A percentile compares a stretch with the other conserved stretches of the same genome.
Conservation (phyloP, 2,888 invertebrate genomes). For the Branchellion lobata region DNA sequence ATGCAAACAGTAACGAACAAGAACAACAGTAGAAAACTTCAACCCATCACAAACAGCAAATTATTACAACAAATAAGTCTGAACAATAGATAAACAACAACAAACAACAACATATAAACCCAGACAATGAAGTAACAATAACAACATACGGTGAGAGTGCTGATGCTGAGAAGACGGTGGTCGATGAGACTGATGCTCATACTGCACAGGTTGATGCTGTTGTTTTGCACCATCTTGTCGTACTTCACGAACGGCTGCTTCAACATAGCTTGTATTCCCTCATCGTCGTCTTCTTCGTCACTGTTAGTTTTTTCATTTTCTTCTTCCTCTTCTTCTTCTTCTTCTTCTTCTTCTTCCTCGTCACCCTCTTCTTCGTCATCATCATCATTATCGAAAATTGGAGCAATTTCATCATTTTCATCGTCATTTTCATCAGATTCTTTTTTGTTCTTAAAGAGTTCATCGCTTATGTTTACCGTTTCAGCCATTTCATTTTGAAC, state of each 20-base stretch:
- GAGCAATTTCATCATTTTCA: background rate
- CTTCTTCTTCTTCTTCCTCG: background rate
- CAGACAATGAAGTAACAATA: background rate
- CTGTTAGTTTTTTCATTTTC: background rate
- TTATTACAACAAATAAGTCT: no score
- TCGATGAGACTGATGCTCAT: background rate
- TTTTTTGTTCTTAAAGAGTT: no score
- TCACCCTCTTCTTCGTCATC: background rate
- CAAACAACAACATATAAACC: background rate
- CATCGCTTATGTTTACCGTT: no score
- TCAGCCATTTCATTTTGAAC: no score
- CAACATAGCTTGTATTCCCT: background rate
- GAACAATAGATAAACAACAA: background rate
- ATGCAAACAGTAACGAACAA: no score
- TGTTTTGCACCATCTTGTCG: background rate
- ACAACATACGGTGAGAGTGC: background rate
- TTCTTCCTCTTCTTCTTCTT: background rate
- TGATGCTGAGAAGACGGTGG: background rate
- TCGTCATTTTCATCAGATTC: no score
- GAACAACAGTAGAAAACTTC: no score
- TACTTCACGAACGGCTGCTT: background rate
- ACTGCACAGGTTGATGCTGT: background rate
- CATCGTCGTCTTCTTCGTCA: background rate
- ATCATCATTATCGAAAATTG: background rate
- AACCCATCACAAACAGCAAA: no score